A percentile compares a stretch with the other conserved stretches of the same genome.
phyloP scores from a whole-genome alignment of 2,797 vertebrate species.

The Rachycentron canadum region DNA sequence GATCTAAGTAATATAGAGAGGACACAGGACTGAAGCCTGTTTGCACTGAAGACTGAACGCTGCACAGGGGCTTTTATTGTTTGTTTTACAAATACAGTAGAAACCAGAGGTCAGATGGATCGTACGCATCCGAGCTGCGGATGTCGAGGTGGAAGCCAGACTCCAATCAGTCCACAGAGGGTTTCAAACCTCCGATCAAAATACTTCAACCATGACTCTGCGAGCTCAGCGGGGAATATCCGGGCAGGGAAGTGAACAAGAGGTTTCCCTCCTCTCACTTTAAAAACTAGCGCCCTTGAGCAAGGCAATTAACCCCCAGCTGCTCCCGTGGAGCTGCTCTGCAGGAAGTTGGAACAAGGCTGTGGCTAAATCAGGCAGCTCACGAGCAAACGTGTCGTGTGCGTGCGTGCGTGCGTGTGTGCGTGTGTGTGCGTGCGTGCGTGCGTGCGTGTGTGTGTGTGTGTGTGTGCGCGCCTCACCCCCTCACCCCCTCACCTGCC shows the following conservation, averaged over 20 bases:
- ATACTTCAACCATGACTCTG: not conserved
- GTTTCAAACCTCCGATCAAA: slow-evolving; percentile 2
- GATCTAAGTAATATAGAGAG: not conserved
- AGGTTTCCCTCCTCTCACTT: slow-evolving; percentile 16
- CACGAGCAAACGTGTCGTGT: not conserved
- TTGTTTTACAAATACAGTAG: slow-evolving; percentile 4
- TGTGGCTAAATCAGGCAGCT: slow-evolving; percentile 6
- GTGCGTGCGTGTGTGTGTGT: no score
- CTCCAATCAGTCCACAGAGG: not conserved
- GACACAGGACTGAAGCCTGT: not conserved
- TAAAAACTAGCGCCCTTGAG: slow-evolving; percentile 54
- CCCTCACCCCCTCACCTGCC: slow-evolving; percentile 1
- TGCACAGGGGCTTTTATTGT: not conserved
- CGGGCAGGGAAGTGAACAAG: slow-evolving; percentile 19
- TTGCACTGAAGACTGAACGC: not conserved
- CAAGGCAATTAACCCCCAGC: slow-evolving; percentile 62
- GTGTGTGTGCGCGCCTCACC: not conserved
- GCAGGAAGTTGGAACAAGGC: slow-evolving; percentile 26
- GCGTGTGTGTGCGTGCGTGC: no score
- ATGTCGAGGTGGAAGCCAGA: slow-evolving; percentile 29
- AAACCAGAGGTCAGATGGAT: not conserved
- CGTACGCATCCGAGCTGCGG: not conserved
- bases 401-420: not conserved
- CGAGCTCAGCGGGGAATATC: slow-evolving; percentile 4
- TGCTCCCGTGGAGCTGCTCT: slow-evolving; percentile 41